phyloP scores from a whole-genome alignment of 92 coral and sea anemone species.

The Zoanthus gigantus region DNA sequence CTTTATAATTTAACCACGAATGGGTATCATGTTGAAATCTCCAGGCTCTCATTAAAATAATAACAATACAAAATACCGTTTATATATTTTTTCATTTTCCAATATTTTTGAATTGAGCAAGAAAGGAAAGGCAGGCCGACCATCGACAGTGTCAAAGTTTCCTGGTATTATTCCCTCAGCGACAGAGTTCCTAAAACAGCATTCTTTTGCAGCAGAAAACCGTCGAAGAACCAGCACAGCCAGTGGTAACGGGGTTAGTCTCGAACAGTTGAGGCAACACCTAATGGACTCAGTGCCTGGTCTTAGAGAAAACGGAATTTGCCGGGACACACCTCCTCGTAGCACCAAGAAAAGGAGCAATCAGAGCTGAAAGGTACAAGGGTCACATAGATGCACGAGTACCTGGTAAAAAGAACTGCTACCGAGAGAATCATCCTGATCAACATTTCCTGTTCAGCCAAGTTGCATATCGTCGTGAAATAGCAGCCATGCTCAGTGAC shows the following conservation, averaged over 20 bases:
- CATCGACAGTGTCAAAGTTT: conserved; percentile 35
- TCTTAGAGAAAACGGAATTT: conserved; percentile 46
- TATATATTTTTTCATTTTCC: too few relatives aligned
- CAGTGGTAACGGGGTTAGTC: conserved; percentile 52
- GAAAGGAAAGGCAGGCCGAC: conserved; percentile 38
- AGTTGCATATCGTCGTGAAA: conserved; percentile 35
- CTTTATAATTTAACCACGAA: too few relatives aligned
- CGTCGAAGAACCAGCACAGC: conserved; percentile 54
- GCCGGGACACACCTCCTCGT: conserved; percentile 53
- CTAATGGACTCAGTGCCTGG: conserved; percentile 49
- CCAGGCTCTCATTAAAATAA: too few relatives aligned
- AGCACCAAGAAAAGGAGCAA: conserved; percentile 56
- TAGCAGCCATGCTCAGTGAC: conserved; percentile 32
- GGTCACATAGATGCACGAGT: conserved; percentile 64
- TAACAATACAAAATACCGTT: too few relatives aligned
- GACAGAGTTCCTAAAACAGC: conserved; percentile 60
- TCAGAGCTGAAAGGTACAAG: conserved; percentile 56
- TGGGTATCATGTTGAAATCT: too few relatives aligned
- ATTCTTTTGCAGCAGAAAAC: conserved; percentile 57
- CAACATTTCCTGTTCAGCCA: conserved; percentile 51
- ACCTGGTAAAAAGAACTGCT: conserved; percentile 45
- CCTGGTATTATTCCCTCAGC: conserved; percentile 47
- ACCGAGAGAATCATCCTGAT: conserved; percentile 43
- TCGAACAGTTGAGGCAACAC: conserved; percentile 48
- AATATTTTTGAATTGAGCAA: conserved; percentile 39